A percentile compares a stretch with the other conserved stretches of the same genome.
These are phyloP conservation scores for Pantherophis alleghaniensis DNA, from an alignment of 2,797 vertebrate genomes.

Conservation along the genomic window DNA sequence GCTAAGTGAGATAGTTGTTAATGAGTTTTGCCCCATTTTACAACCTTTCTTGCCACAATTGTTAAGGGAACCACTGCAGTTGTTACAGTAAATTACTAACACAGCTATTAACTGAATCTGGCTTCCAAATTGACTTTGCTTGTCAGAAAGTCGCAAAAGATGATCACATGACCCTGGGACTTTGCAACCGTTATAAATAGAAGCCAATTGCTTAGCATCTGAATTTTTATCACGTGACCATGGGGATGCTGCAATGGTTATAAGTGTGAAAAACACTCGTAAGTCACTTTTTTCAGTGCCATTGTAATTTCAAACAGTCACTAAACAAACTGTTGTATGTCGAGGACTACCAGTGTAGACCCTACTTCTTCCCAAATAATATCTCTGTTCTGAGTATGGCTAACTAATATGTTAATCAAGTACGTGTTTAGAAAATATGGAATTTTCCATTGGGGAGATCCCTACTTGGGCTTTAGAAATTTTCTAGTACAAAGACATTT, in stretches of 20 bases:
- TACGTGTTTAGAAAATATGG: not conserved
- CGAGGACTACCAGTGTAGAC: not conserved
- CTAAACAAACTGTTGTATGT: not conserved
- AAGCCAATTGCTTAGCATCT: too few relatives aligned
- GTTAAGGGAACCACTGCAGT: too few relatives aligned
- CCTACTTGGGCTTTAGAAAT: not conserved
- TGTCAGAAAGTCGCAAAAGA: too few relatives aligned
- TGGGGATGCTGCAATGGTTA: not conserved
- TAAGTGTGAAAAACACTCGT: not conserved
- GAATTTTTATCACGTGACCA: not conserved
- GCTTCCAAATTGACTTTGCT: too few relatives aligned
- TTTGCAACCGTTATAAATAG: too few relatives aligned
- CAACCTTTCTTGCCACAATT: too few relatives aligned
- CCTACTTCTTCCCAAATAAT: not conserved
- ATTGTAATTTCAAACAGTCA: not conserved
- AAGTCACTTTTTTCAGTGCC: not conserved
- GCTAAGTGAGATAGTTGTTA: too few relatives aligned
- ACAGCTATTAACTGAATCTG: too few relatives aligned
- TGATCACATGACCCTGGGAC: too few relatives aligned
- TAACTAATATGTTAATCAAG: not conserved
- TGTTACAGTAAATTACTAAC: too few relatives aligned
- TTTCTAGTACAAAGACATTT: not conserved
- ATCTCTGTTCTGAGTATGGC: not conserved
- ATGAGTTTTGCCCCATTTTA: too few relatives aligned
- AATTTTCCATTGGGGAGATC: too few relatives aligned